A percentile compares a stretch with the other conserved stretches of the same genome.
phyloP scores from a whole-genome alignment of 2,797 vertebrate genomes.

The Takifugu ocellatus region DNA sequence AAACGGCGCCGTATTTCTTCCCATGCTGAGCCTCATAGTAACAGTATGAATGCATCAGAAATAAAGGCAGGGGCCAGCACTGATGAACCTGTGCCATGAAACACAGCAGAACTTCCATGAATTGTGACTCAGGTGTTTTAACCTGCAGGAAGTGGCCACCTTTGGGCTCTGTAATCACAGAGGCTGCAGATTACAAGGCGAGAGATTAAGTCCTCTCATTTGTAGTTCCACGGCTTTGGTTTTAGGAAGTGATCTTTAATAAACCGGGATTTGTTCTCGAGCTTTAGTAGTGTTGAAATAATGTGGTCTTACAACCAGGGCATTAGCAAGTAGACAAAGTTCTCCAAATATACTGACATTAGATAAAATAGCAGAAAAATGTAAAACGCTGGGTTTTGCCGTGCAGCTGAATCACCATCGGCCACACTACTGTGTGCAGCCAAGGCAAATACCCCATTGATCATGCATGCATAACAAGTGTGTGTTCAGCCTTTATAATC shows the following conservation, averaged over 20 bases:
- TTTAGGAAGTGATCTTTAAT: not conserved
- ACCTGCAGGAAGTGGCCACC: slow-evolving; percentile 41
- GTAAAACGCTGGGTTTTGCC: not conserved
- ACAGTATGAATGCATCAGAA: not conserved
- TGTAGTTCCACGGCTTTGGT: slow-evolving; percentile 5
- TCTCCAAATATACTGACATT: too few species aligned
- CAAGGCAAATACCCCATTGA: slow-evolving; percentile 3
- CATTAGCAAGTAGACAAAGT: too few species aligned
- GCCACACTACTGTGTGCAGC: too few species aligned
- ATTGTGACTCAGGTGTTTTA: slow-evolving; percentile 37
- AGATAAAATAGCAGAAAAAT: not conserved
- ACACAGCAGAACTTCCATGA: slow-evolving; percentile 35
- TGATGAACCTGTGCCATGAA: slow-evolving; percentile 1
- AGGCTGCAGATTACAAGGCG: slow-evolving; percentile 28
- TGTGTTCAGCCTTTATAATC: slow-evolving; percentile 4
- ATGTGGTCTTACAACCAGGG: too few species aligned
- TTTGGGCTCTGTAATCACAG: slow-evolving; percentile 19
- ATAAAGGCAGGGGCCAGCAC: slow-evolving; percentile 9
- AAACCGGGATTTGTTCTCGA: not conserved
- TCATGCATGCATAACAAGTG: slow-evolving; percentile 28
- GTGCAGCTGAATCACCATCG: not conserved
- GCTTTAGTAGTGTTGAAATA: too few species aligned
- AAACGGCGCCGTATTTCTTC: not conserved
- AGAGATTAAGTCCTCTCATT: slow-evolving; percentile 15
- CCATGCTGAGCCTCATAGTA: not conserved